phyloP scores from a whole-genome alignment of 2,888 invertebrate genomes.

The Cephus rjabovi region DNA sequence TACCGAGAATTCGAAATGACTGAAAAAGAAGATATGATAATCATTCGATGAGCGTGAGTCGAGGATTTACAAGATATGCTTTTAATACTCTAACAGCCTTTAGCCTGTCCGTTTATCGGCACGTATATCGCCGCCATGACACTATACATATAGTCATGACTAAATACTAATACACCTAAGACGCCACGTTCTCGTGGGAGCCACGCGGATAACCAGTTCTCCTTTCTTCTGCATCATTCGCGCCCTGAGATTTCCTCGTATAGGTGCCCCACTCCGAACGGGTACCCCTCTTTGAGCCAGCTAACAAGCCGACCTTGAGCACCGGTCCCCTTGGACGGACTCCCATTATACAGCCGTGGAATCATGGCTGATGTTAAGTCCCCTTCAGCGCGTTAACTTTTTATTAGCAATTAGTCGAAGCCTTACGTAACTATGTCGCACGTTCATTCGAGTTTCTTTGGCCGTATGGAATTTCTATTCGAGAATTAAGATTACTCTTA shows the following conservation, averaged over 20 bases:
- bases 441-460: not conserved
- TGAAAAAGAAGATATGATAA: not conserved
- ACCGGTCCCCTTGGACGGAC: constrained; percentile 27
- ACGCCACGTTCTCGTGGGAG: constrained; percentile 36
- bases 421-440: not conserved
- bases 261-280: constrained; percentile 5
- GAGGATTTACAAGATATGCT: constrained; percentile 14
- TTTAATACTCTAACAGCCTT: constrained; percentile 30
- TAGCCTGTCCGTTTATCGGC: constrained; percentile 40
- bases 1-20: not conserved
- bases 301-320: constrained; percentile 60
- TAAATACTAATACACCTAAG: not conserved
- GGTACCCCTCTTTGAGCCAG: constrained; percentile 41
- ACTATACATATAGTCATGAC: not conserved
- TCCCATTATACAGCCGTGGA: constrained; percentile 25
- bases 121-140: constrained; percentile 30
- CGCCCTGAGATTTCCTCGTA: constrained; percentile 7
- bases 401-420: not conserved
- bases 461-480: not conserved
- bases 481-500: not conserved
- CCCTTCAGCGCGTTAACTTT: constrained; percentile 29
- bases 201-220: constrained; percentile 39
- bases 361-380: constrained; percentile 54
- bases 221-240: constrained; percentile 23
- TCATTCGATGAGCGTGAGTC: not conserved